A percentile compares a stretch with the other conserved stretches of the same genome.
Evolutionary conservation across 1,140 invertebrate genomes (phyloP).

Genomic region (Anastrepha obliqua): DNA sequence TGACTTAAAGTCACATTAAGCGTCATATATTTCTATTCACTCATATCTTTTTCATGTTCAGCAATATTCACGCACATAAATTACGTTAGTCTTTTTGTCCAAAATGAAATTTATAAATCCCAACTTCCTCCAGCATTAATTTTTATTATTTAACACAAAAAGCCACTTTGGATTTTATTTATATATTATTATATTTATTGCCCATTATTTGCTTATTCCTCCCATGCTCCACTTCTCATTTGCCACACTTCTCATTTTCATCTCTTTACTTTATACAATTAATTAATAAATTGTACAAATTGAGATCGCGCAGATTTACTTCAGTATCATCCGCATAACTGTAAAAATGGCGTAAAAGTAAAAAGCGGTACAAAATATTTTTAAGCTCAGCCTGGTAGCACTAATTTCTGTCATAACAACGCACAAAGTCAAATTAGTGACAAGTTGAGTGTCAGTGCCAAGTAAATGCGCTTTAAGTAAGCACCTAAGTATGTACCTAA

Average conservation of each 20-base stretch:
- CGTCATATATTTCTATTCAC: no score
- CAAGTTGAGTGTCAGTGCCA: conserved; percentile 49
- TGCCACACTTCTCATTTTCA: neutral
- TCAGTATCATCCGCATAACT: neutral
- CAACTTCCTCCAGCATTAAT: neutral
- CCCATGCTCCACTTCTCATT: neutral
- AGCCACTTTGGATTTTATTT: neutral
- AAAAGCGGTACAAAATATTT: neutral
- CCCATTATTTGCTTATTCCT: neutral
- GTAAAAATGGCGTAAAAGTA: neutral
- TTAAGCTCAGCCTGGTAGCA: conserved; percentile 6
- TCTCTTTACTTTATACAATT: neutral
- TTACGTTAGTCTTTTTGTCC: neutral
- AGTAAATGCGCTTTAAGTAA: neutral
- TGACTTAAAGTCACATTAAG: no score
- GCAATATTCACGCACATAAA: neutral
- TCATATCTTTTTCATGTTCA: no score
- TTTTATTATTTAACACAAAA: conserved; percentile 30
- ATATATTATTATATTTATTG: no score
- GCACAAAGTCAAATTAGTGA: conserved; percentile 17
- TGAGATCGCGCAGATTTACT: neutral
- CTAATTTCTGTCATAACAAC: conserved; percentile 27
- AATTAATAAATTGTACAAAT: conserved; percentile 46
- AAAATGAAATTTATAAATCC: no score
- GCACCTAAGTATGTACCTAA: conserved; percentile 14